Base-by-base conservation (phyloP, 2,888 invertebrate species). In the Liopterus haemorrhoidalis region DNA sequence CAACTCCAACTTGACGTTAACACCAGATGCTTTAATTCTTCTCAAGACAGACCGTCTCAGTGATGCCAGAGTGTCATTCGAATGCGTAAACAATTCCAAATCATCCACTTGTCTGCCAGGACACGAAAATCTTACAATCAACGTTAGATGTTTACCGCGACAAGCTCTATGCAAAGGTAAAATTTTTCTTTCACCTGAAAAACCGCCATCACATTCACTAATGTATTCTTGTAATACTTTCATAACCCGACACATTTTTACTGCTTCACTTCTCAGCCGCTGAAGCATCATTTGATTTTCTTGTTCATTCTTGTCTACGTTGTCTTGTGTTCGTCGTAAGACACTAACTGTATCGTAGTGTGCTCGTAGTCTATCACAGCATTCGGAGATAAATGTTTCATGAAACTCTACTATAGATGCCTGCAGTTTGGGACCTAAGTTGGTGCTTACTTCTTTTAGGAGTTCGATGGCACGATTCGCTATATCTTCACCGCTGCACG, bases 191-290 rank as follows among this genome's bases (percentile, higher is more conserved):
- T 96, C 95, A 25, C 88, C 88, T 36, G 83, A 78, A 69, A 85
- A 91, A 53, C 82, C 81, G 57, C 82, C 81, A 74, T 95, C 95
- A 72, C 94, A 95, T 71, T 95, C 94, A 59, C 85, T 86, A 51
- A 96, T 82, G 66, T 96, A 96, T 71, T 95, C 95, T 66, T 90
- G 87, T 61, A 96, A 76, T 61, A 95, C 93, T 70, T 90, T 87
- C 68, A 96, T 79, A 42, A 96, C 87, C 55, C 95, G 81, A 67
- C 90, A 90, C 85, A 95, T 91, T 68, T 88, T 81, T 48, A 83
- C 79, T 4, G 85, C 83, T 65, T 88, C 88, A 45, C 75, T 70
- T 57, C 72, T 67, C 42, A 82, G 73, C 50, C 76, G 69, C 51
- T 60, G 63, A 51, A 68, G 68, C 18, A 67, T 59, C 58, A 70